Evolutionary conservation across 2,113 vertebrate species (phyloP).

Genomic region (Centropus unirufus): DNA sequence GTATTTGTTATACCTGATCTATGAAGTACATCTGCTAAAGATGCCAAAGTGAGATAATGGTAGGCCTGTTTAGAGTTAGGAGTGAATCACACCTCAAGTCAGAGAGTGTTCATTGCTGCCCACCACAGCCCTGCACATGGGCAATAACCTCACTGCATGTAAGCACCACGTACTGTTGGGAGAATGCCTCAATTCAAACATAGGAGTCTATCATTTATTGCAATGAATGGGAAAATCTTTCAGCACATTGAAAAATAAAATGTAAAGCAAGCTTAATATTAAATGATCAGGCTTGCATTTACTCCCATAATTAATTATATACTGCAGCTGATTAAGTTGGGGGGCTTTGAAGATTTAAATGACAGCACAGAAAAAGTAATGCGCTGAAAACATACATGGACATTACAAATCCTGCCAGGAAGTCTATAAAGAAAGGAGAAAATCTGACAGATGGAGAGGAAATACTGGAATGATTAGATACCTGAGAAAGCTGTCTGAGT

Average conservation of each 20-base stretch:
- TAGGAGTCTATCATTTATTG: neutral
- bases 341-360: neutral
- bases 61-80: neutral
- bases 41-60: neutral
- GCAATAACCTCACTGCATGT: neutral
- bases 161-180: neutral
- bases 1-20: neutral
- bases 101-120: accelerated
- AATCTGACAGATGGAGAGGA: neutral
- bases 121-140: neutral
- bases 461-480: neutral
- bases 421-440: neutral
- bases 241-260: neutral
- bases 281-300: neutral
- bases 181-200: neutral
- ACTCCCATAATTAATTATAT: neutral
- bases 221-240: neutral
- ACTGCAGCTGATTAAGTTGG: neutral
- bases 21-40: neutral
- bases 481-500: neutral
- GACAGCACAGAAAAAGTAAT: neutral
- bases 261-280: neutral
- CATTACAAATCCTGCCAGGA: neutral
- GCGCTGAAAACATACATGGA: neutral
- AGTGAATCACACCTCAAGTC: neutral